These are phyloP conservation scores for Eupithecia tripunctaria DNA, from an alignment of 2,888 invertebrate species.

Conservation along the genomic window DNA sequence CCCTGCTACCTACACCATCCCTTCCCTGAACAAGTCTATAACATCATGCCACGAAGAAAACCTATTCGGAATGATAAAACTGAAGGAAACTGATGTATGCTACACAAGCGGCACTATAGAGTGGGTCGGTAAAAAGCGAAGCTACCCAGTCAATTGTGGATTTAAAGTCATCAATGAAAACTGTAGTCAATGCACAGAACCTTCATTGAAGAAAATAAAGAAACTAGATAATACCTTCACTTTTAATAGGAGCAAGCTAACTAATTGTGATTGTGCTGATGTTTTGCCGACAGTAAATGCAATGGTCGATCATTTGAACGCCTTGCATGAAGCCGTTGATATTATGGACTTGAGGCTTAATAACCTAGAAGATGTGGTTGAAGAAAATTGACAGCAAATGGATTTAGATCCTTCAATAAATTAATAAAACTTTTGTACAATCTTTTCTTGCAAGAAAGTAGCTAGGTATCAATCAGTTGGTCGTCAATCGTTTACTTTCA, in stretches of 20 bases:
- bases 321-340: constrained; percentile 82
- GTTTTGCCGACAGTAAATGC: constrained; percentile 80
- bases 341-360: constrained; percentile 82
- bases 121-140: constrained; percentile 78
- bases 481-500: background rate
- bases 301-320: constrained; percentile 83
- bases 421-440: background rate
- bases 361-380: constrained; percentile 76
- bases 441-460: background rate
- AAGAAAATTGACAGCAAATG: constrained; percentile 27
- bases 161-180: constrained; percentile 71
- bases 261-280: constrained; percentile 75
- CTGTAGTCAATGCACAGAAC: constrained; percentile 52
- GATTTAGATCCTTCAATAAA: background rate
- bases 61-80: constrained; percentile 76
- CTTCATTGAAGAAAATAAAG: constrained; percentile 58
- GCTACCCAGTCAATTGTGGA: constrained; percentile 74
- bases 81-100: constrained; percentile 76
- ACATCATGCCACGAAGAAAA: constrained; percentile 54
- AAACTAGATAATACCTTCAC: constrained; percentile 56
- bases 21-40: constrained; percentile 59
- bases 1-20: constrained; percentile 68
- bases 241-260: constrained; percentile 51
- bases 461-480: background rate
- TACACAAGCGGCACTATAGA: constrained; percentile 80